Conservation (phyloP, 2,113 vertebrate genomes). For the Anguilla rostrata region DNA sequence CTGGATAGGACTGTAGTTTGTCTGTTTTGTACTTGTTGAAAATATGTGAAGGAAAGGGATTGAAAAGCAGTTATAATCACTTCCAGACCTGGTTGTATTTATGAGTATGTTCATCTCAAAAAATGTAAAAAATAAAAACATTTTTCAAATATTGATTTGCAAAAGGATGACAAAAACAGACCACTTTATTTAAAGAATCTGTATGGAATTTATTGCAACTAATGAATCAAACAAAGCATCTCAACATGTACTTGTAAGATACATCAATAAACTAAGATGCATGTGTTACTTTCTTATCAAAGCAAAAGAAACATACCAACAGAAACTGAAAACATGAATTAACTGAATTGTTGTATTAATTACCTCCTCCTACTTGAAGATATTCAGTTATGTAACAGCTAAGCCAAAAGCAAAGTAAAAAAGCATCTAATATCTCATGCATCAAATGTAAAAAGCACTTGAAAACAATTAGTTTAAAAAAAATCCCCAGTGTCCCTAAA, state of each 20-base stretch:
- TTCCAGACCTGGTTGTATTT: no score
- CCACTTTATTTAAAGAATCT: not conserved
- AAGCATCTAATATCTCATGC: constrained; percentile 6
- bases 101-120: no score
- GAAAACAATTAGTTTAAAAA: not conserved
- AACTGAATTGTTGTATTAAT: not conserved
- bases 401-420: constrained; percentile 9
- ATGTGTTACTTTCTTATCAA: not conserved
- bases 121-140: no score
- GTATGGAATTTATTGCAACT: not conserved
- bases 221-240: constrained; percentile 1
- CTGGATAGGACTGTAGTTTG: no score
- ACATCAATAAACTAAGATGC: not conserved
- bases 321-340: not conserved
- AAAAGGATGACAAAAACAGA: not conserved
- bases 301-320: not conserved
- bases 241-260: not conserved
- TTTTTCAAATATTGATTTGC: no score
- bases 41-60: no score
- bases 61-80: no score
- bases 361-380: not conserved
- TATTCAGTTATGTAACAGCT: not conserved
- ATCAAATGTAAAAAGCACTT: not conserved
- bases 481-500: not conserved
- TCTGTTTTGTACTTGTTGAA: no score